A percentile compares a stretch with the other conserved stretches of the same genome.
phyloP scores from a whole-genome alignment of 1,140 invertebrate genomes.

The Goniozus legneri region DNA sequence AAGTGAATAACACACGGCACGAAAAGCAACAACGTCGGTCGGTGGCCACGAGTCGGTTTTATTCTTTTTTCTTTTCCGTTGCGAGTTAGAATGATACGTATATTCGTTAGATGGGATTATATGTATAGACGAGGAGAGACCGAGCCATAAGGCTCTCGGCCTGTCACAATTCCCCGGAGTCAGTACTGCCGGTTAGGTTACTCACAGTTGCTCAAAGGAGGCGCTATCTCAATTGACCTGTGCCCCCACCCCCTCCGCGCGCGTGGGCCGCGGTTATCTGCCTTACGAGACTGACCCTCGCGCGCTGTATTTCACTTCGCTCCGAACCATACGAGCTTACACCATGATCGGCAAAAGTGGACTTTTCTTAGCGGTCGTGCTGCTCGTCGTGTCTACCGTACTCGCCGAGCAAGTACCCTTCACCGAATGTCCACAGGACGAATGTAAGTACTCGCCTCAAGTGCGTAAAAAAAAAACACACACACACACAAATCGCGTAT shows the following conservation, averaged over 20 bases:
- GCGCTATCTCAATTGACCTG: conserved; percentile 46
- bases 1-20: too few species aligned
- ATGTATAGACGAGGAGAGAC: too few species aligned
- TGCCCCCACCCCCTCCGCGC: conserved; percentile 13
- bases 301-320: conserved; percentile 33
- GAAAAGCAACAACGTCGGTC: too few species aligned
- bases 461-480: too few species aligned
- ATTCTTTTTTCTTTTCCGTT: too few species aligned
- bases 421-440: conserved; percentile 16
- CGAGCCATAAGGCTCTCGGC: too few species aligned
- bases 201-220: conserved; percentile 8
- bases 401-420: conserved; percentile 30
- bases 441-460: conserved; percentile 36
- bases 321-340: conserved; percentile 24
- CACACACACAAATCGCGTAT: too few species aligned
- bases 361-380: conserved; percentile 22
- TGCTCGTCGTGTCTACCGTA: conserved; percentile 12
- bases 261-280: conserved; percentile 20
- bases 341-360: conserved; percentile 32
- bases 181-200: too few species aligned
- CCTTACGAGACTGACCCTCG: conserved; percentile 18
- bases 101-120: too few species aligned
- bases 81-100: too few species aligned
- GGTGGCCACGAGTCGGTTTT: too few species aligned
- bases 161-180: too few species aligned